Evolutionary conservation across 1,140 invertebrate species (phyloP).

Genomic region (Rhyzopertha dominica): DNA sequence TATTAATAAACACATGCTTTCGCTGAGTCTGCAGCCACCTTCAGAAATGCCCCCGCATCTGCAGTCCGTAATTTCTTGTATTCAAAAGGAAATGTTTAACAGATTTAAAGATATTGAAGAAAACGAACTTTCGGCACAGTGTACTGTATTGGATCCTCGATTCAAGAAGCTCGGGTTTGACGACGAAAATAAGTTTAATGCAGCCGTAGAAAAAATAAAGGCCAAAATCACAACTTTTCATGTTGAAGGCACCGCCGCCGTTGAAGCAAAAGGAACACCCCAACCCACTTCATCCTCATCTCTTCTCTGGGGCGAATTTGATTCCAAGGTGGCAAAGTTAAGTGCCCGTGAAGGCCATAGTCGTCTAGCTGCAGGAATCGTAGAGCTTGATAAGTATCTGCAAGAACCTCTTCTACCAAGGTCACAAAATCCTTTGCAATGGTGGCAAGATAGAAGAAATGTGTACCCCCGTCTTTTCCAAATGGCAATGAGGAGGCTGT

Average conservation of each 20-base stretch:
- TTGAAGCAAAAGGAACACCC: no score
- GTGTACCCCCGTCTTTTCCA: conserved; percentile 25
- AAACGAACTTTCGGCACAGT: conserved; percentile 1
- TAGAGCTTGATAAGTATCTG: conserved; percentile 25
- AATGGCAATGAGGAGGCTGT: conserved; percentile 27
- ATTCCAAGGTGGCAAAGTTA: conserved; percentile 5
- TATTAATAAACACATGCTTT: conserved; percentile 1
- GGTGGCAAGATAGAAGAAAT: conserved; percentile 27
- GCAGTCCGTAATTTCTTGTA: not conserved
- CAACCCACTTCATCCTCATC: not conserved
- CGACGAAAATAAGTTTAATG: conserved; percentile 3
- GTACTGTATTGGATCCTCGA: conserved; percentile 15
- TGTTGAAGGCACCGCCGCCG: not conserved
- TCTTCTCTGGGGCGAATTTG: conserved; percentile 6
- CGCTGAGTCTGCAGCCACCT: no score
- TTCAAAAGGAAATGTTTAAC: conserved; percentile 1
- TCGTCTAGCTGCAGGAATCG: conserved; percentile 20
- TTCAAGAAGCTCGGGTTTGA: conserved; percentile 16
- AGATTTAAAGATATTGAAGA: conserved; percentile 15
- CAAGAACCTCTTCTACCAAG: conserved; percentile 20
- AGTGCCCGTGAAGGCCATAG: conserved; percentile 9
- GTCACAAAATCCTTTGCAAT: conserved; percentile 19
- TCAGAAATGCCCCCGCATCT: not conserved
- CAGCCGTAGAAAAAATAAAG: not conserved
- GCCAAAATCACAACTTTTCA: not conserved